phyloP scores from a whole-genome alignment of 2,113 vertebrate genomes.

The Oceanodroma tethys region DNA sequence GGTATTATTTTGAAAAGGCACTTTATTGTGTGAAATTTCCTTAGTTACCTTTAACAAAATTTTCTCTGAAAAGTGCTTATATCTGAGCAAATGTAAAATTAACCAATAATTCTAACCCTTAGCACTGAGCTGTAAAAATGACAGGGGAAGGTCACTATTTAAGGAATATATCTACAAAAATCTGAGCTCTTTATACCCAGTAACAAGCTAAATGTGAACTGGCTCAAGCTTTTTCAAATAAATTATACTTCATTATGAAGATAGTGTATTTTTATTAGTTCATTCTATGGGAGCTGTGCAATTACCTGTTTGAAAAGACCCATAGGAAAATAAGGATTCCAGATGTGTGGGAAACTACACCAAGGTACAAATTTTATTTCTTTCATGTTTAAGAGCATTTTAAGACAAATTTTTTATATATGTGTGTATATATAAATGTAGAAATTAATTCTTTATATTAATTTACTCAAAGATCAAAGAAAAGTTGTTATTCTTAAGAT shows the following conservation, averaged over 20 bases:
- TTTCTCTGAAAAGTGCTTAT: not conserved
- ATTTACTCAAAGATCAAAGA: not conserved
- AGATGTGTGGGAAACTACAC: not conserved
- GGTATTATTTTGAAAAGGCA: not conserved
- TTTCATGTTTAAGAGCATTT: not conserved
- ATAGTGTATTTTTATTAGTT: not conserved
- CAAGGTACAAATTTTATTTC: not conserved
- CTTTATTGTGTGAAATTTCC: not conserved
- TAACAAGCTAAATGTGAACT: not conserved
- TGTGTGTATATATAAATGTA: too few species aligned
- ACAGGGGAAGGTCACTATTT: not conserved
- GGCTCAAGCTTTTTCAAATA: not conserved
- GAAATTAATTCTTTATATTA: not conserved
- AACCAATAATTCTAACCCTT: not conserved
- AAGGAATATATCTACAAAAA: not conserved
- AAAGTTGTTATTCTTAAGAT: not conserved
- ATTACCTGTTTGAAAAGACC: not conserved
- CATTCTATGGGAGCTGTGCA: accelerated
- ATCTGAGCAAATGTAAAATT: not conserved
- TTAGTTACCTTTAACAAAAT: not conserved
- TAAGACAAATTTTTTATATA: not conserved
- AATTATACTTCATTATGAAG: not conserved
- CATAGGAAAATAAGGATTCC: not conserved
- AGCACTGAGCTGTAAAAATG: not conserved
- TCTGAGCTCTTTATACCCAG: not conserved